Conservation (phyloP, 2,113 vertebrate species). For the Syrrhaptes paradoxus region DNA sequence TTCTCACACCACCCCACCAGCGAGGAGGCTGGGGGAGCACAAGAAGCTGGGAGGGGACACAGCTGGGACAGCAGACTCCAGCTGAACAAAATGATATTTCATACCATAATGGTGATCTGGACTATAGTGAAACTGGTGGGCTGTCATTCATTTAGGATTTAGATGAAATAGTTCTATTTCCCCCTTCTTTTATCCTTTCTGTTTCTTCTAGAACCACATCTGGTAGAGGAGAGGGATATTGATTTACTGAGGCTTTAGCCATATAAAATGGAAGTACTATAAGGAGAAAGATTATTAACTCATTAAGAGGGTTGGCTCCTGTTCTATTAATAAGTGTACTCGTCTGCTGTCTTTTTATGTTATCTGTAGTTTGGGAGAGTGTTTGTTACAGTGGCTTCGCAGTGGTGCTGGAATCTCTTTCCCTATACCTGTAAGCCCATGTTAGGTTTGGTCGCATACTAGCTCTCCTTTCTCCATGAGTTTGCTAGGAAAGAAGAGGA, state of each 20-base stretch:
- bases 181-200: background rate
- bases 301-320: background rate
- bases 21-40: too few relatives aligned
- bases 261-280: background rate
- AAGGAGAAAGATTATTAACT: background rate
- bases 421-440: rapidly evolving
- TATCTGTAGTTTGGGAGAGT: background rate
- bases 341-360: background rate
- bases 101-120: background rate
- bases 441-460: background rate
- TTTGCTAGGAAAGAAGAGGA: background rate
- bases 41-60: too few relatives aligned
- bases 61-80: too few relatives aligned
- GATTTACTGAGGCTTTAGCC: background rate
- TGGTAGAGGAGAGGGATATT: background rate
- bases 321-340: background rate
- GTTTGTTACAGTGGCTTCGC: background rate
- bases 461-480: background rate
- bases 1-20: too few relatives aligned
- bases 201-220: background rate
- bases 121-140: background rate
- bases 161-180: background rate
- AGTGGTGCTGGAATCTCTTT: background rate
- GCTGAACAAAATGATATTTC: too few relatives aligned
- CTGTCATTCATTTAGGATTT: background rate